phyloP scores from a whole-genome alignment of 2,888 invertebrate genomes.

The Pardosa pseudoannulata region DNA sequence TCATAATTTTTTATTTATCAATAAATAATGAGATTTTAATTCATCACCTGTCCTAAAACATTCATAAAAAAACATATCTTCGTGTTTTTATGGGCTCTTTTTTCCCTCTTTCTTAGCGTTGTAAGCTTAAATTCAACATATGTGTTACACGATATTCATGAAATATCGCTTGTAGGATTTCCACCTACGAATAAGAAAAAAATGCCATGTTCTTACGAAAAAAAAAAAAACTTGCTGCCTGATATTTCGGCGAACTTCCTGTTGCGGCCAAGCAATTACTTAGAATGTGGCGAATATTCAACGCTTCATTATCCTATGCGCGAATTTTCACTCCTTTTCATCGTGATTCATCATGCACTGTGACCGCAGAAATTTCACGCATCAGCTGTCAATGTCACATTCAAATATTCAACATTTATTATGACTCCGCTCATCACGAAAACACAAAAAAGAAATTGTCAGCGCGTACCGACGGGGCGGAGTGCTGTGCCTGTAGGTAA shows the following conservation, averaged over 20 bases:
- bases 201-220: no score
- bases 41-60: no score
- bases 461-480: slow-evolving; percentile 38
- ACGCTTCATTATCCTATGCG: neutral
- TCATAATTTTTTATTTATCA: no score
- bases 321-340: neutral
- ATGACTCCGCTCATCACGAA: slow-evolving; percentile 32
- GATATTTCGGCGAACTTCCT: neutral
- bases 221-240: no score
- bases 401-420: slow-evolving; percentile 58
- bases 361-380: slow-evolving; percentile 60
- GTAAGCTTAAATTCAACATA: neutral
- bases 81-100: no score
- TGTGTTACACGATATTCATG: no score
- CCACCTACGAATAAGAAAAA: no score
- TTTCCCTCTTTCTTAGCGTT: no score
- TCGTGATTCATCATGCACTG: slow-evolving; percentile 20
- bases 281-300: neutral
- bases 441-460: slow-evolving; percentile 24
- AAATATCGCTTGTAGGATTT: no score
- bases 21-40: no score
- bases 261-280: neutral
- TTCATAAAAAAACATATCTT: no score
- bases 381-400: slow-evolving; percentile 53
- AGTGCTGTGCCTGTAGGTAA: slow-evolving; percentile 28